A percentile compares a stretch with the other conserved stretches of the same genome.
Conservation (phyloP, 2,888 invertebrate genomes). For the Melinopterus prodromus region DNA sequence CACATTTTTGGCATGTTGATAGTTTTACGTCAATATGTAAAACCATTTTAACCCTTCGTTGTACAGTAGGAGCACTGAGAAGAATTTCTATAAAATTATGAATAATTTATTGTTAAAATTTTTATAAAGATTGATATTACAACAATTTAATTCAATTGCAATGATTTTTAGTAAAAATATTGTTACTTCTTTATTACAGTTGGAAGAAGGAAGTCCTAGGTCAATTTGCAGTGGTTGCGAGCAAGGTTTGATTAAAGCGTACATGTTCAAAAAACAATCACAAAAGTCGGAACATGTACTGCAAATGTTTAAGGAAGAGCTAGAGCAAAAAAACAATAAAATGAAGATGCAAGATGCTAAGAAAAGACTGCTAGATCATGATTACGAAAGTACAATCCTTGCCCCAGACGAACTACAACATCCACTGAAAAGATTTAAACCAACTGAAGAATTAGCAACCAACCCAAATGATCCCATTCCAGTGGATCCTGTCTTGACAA, state of each 20-base stretch:
- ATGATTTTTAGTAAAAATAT: no score
- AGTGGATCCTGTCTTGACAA: no score
- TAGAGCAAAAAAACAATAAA: slow-evolving; percentile 10
- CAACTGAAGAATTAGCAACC: neutral
- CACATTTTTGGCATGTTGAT: no score
- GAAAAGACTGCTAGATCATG: slow-evolving; percentile 24
- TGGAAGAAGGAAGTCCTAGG: neutral
- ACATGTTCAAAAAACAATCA: slow-evolving; percentile 28
- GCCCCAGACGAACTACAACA: neutral
- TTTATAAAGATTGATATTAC: no score
- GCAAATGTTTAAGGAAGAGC: slow-evolving; percentile 24
- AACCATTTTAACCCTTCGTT: no score
- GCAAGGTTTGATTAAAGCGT: slow-evolving; percentile 26
- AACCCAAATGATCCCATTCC: neutral
- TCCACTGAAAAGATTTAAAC: neutral
- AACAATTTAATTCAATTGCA: no score
- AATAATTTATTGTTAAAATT: no score
- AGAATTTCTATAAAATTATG: no score
- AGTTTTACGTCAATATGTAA: no score
- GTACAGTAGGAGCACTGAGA: no score
- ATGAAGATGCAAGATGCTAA: neutral
- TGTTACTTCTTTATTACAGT: neutral
- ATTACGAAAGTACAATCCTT: slow-evolving; percentile 26
- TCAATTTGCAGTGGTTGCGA: slow-evolving; percentile 26
- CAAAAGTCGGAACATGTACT: slow-evolving; percentile 23